These are phyloP conservation scores for Drosophila longiperda DNA, from an alignment of 2,888 invertebrate genomes.

Conservation along the genomic window DNA sequence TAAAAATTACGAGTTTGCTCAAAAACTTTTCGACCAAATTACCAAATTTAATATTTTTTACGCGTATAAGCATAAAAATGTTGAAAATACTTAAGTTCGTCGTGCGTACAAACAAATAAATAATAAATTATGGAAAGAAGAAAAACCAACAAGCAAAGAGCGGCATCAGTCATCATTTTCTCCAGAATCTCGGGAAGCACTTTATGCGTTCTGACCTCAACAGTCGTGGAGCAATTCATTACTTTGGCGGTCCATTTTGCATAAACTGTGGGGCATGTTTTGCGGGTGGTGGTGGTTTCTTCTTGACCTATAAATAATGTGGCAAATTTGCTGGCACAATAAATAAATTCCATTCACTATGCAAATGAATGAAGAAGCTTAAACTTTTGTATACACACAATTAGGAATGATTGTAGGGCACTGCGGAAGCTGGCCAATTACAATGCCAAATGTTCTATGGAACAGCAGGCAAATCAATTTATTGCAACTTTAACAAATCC, in stretches of 20 bases:
- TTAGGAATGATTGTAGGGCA: conserved; percentile 39
- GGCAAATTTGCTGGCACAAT: conserved; percentile 64
- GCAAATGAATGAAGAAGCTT: conserved; percentile 58
- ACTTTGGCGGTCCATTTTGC: conserved; percentile 48
- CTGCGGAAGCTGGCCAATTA: conserved; percentile 41
- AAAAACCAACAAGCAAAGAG: conserved; percentile 20
- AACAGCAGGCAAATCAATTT: conserved; percentile 35
- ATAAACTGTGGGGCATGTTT: conserved; percentile 49
- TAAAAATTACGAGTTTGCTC: conserved; percentile 64
- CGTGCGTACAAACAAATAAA: conserved; percentile 61
- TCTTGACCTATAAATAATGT: conserved; percentile 75
- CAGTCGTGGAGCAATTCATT: conserved; percentile 63
- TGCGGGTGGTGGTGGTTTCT: conserved; percentile 7
- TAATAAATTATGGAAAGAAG: conserved; percentile 39
- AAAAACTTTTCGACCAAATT: conserved; percentile 60
- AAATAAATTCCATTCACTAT: conserved; percentile 73
- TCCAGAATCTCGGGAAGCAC: conserved; percentile 16
- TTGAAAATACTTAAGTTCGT: conserved; percentile 44
- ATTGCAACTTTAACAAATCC: conserved; percentile 45
- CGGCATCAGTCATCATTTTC: conserved; percentile 8
- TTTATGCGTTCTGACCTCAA: conserved; percentile 8
- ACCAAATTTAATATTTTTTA: conserved; percentile 43
- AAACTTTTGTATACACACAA: conserved; percentile 37
- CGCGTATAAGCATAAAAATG: conserved; percentile 51
- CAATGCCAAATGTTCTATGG: conserved; percentile 26